Conservation (phyloP, 1,140 invertebrate species). For the Drosophila seguyi region DNA sequence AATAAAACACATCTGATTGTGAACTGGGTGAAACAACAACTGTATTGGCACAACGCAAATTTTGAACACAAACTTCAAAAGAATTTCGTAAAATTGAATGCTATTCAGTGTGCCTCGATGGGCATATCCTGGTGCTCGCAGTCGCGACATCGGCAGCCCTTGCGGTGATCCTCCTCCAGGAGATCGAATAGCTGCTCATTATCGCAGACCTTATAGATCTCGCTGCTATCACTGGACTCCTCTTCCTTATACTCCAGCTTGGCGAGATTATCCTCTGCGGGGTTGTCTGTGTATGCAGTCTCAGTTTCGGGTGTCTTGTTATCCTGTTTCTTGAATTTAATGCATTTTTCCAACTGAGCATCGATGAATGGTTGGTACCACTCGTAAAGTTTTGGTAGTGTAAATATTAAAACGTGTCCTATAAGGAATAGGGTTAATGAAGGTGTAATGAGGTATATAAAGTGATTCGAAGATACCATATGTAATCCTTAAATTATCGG, state of each 20-base stretch:
- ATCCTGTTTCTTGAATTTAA: background rate
- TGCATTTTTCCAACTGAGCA: slow-evolving; percentile 24
- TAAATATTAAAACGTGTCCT: slow-evolving; percentile 57
- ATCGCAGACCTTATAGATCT: slow-evolving; percentile 21
- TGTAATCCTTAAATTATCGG: no score
- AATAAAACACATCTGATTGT: slow-evolving; percentile 16
- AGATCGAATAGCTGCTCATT: slow-evolving; percentile 27
- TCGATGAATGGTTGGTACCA: slow-evolving; percentile 43
- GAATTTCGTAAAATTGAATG: background rate
- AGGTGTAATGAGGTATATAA: no score
- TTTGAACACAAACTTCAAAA: slow-evolving; percentile 13
- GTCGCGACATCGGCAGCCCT: slow-evolving; percentile 34
- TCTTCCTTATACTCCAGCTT: background rate
- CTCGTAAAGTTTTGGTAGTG: slow-evolving; percentile 61
- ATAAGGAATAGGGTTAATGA: background rate
- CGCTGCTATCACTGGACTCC: background rate
- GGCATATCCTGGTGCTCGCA: slow-evolving; percentile 36
- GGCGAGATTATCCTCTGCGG: background rate
- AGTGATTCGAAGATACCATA: no score
- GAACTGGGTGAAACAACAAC: slow-evolving; percentile 5
- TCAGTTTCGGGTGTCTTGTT: background rate
- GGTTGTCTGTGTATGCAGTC: background rate
- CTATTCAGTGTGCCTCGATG: slow-evolving; percentile 5
- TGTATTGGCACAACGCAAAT: slow-evolving; percentile 24
- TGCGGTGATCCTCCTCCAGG: slow-evolving; percentile 33